phyloP scores from a whole-genome alignment of 1,140 invertebrate species.

The Lepidotrigona ventralis region DNA sequence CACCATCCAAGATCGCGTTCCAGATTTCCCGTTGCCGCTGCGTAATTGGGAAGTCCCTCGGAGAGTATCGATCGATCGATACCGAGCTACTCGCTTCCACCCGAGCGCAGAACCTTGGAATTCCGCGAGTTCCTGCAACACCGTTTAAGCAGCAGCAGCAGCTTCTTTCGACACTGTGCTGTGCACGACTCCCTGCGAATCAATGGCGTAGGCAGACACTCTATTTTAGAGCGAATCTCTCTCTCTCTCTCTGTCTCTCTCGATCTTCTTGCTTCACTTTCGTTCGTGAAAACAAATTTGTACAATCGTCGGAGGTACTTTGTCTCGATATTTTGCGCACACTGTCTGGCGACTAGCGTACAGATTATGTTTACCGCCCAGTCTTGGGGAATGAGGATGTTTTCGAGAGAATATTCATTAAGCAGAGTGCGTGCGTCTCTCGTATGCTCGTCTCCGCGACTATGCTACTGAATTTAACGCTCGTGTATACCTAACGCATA shows the following conservation, averaged over 20 bases:
- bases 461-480: constrained; percentile 46
- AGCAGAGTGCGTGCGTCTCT: constrained; percentile 13
- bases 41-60: constrained; percentile 58
- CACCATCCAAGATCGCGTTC: neutral
- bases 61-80: constrained; percentile 52
- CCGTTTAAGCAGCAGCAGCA: constrained; percentile 49
- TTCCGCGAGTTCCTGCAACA: constrained; percentile 56
- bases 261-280: too few relatives aligned
- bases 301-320: too few relatives aligned
- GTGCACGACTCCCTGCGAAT: constrained; percentile 14
- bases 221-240: neutral
- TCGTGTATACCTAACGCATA: constrained; percentile 25
- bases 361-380: neutral
- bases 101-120: constrained; percentile 58
- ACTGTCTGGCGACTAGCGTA: too few relatives aligned
- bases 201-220: constrained; percentile 45
- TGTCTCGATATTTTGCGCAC: too few relatives aligned
- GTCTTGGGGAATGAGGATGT: neutral
- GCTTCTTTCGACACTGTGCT: constrained; percentile 52
- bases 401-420: constrained; percentile 39
- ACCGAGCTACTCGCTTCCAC: constrained; percentile 25
- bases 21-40: constrained; percentile 18
- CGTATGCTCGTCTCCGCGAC: neutral
- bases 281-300: too few relatives aligned
- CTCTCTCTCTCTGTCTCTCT: too few relatives aligned